Evolutionary conservation across 2,888 invertebrate genomes (phyloP), one percentile per base, ranked within the genome.

Genomic region (Hirtodrosophila duncani): DNA sequence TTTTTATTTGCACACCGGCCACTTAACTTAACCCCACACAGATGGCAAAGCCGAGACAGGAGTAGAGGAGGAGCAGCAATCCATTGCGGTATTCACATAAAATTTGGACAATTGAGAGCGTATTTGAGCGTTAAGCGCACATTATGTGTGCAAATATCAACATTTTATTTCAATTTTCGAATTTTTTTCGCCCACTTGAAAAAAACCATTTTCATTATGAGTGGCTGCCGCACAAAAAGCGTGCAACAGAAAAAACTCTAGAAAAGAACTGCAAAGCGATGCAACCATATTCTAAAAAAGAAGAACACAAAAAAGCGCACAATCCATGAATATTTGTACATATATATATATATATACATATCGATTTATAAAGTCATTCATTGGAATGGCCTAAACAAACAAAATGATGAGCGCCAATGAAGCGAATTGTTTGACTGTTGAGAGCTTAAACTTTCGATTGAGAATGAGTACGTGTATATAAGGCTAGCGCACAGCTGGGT

Each of bases 111-210:
- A 75, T 75, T 82, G 82, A 75, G 49, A 75, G 66, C 69, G 78
- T 78, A 78, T 75, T 75, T 81, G 81, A 75, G 82, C 75, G 79
- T 80, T 81, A 75, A 80, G 74, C 78, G 74, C 66, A 61, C 72
- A 81, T 81, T 78, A 82, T 66, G 65, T 77, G 57, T 64, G 74
- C 81, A 74, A 75, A 82, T 75, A 82, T 77, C 44, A 71, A 72
- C 20, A 31, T 67, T 71, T 58, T 60, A 78, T 79, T 75, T 79
- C 77, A 74, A 58, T 70, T 48, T 81, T 81, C 50, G 45, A 55
- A 74, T 69, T 69, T 72, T 34, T 43, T 60, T 50, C 34, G 24
- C 41, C 59, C 75, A 72, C 80, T 81, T 81, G 67, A 67, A 41
- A 63, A 59, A 79, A 72, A 75, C 48, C 82, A 79, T 72, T 72